Percentiles rank a stretch among this genome's conserved stretches.
phyloP scores from a whole-genome alignment of 2,888 invertebrate species.

The Liodrosophila aerea region DNA sequence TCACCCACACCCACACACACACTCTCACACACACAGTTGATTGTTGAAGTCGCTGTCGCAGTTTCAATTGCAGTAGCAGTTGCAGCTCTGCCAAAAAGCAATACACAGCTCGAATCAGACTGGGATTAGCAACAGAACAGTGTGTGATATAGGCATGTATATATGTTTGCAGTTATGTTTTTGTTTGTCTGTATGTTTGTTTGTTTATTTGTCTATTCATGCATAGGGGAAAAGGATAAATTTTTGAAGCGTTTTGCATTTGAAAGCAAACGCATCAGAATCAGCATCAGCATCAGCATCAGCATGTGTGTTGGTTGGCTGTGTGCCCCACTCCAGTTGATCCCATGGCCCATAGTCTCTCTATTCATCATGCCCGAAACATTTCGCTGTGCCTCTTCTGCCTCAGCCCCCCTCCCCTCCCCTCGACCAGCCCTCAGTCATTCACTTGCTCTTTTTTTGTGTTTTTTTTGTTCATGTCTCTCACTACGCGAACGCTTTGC shows the following conservation, averaged over 20 bases:
- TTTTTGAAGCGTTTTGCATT: constrained; percentile 46
- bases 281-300: background rate
- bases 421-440: background rate
- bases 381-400: background rate
- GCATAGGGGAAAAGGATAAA: constrained; percentile 21
- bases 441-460: background rate
- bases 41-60: constrained; percentile 7
- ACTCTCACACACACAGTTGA: constrained; percentile 1
- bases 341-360: background rate
- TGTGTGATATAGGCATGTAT: background rate
- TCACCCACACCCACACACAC: constrained; percentile 9
- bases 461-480: constrained; percentile 4
- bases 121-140: background rate
- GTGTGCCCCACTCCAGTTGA: no score
- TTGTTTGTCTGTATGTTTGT: no score
- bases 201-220: constrained; percentile 17
- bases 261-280: constrained; percentile 20
- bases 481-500: constrained; percentile 43
- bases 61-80: constrained; percentile 25
- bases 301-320: no score
- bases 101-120: background rate
- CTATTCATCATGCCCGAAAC: constrained; percentile 22
- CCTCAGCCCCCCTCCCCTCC: background rate
- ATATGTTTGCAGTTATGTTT: background rate
- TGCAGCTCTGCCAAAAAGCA: constrained; percentile 2